Evolutionary conservation across 2,888 invertebrate genomes (phyloP), one percentile per base, ranked within the genome.

Genomic region (Teleogryllus oceanicus): DNA sequence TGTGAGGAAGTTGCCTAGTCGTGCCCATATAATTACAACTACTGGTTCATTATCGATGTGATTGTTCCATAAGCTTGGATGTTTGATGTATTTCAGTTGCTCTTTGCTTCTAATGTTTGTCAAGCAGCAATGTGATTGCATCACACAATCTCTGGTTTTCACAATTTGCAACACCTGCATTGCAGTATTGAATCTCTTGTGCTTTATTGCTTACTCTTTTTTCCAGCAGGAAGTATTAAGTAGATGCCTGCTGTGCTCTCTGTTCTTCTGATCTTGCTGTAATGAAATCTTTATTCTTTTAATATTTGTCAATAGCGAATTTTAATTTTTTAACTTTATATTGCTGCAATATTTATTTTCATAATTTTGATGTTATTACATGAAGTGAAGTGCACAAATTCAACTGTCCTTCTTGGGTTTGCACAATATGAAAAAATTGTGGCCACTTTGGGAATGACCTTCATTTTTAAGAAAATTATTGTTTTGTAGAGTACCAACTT

Each of bases 101-200:
- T 62, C n/a, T 62, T n/a, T 62, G 62, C 62, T 62, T 62, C n/a
- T 62, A 18, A 62, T 62, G 62, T 62, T 62, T 62, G 62, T 62
- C 13, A 18, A 62, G 62, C 8, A 62, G 62, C 13, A 62, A 62
- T 62, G 62, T 13, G 62, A 13, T 12, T 62, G n/a, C 62, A 62
- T 62, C n/a, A 18, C 13, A 18, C 62, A 13, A 18, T 62, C 62
- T 62, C 16, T 62, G 62, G 5, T 62, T 37, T 37, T 37, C 37
- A 37, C 37, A 37, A 37, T 37, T 13, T 62, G 62, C n/a, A 62
- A 18, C 62, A 62, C 62, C n/a, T n/a, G 62, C 62, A 62, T 13
- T 62, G 62, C 62, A 62, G n/a, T 62, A 62, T 62, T 62, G 37
- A 37, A 37, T 37, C 37, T 37, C 37, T 37, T 37, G 37, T 37